Percentiles rank a stretch among this genome's conserved stretches.
phyloP scores from a whole-genome alignment of 2,113 vertebrate genomes.

The Spea multiplicata region DNA sequence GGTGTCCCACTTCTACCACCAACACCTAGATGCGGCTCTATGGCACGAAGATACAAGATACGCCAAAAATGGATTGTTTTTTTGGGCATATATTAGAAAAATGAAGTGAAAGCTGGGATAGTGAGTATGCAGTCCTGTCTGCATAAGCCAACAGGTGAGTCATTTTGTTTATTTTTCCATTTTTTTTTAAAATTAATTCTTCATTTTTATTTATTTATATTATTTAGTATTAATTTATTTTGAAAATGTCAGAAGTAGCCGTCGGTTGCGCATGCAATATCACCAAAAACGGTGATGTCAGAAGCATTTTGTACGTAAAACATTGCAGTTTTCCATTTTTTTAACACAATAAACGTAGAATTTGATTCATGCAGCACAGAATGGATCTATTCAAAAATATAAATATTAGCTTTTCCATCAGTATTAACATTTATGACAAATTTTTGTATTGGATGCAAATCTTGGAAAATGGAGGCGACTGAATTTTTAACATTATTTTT shows the following conservation, averaged over 20 bases:
- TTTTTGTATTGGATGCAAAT: not conserved
- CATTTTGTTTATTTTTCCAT: not conserved
- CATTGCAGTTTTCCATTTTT: no score
- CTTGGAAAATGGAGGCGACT: no score
- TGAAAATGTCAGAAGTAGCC: not conserved
- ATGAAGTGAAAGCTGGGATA: no score
- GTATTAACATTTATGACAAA: not conserved
- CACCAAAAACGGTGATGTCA: no score
- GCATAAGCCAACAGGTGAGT: not conserved
- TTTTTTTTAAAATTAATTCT: not conserved
- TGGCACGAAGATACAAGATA: not conserved
- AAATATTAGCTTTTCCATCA: not conserved
- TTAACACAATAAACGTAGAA: no score
- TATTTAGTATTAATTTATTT: not conserved
- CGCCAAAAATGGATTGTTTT: not conserved
- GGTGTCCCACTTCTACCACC: not conserved
- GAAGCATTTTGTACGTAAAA: no score
- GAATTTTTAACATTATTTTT: not conserved
- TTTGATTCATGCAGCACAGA: not conserved
- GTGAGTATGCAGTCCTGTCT: not conserved
- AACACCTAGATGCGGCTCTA: not conserved
- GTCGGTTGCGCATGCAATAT: no score
- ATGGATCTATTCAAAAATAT: not conserved
- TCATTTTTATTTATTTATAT: no score
- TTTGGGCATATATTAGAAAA: no score